These are phyloP conservation scores for Danio tinwini DNA, from an alignment of 2,797 vertebrate species.

Conservation along the genomic window DNA sequence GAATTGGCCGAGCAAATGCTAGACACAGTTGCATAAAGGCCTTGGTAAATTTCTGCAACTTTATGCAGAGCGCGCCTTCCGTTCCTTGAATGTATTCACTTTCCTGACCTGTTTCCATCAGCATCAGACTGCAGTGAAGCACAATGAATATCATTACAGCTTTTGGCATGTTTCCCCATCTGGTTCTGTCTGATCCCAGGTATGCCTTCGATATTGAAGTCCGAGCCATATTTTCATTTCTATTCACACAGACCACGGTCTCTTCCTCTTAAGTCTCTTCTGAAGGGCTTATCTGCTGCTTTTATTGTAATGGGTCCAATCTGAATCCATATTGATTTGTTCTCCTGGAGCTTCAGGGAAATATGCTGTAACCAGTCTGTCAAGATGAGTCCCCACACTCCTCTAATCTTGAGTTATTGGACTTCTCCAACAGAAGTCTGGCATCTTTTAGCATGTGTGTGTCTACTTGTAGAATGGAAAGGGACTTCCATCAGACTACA, in stretches of 20 bases:
- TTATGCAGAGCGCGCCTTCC: neutral
- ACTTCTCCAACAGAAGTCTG: conserved; percentile 16
- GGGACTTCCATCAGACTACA: neutral
- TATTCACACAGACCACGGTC: conserved; percentile 42
- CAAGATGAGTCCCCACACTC: conserved; percentile 25
- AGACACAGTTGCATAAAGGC: neutral
- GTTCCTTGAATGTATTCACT: neutral
- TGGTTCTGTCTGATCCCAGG: conserved; percentile 38
- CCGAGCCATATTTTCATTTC: conserved; percentile 31
- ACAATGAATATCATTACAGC: conserved; percentile 54
- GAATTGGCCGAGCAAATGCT: neutral
- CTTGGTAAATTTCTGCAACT: neutral
- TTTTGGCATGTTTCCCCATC: conserved; percentile 35
- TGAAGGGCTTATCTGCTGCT: conserved; percentile 30
- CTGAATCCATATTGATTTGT: conserved; percentile 44
- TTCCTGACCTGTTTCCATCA: conserved; percentile 21
- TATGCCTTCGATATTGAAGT: conserved; percentile 45
- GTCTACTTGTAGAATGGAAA: neutral
- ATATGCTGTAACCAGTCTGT: conserved; percentile 41
- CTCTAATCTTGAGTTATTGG: conserved; percentile 25
- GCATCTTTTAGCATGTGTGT: too few relatives aligned
- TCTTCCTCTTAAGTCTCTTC: conserved; percentile 8
- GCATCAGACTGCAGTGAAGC: conserved; percentile 29
- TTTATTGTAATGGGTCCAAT: conserved; percentile 21
- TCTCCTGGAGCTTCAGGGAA: conserved; percentile 14